Evolutionary conservation across 1,140 invertebrate species (phyloP), one percentile per base, ranked within the genome.

Genomic region (Aphidius gifuensis): DNA sequence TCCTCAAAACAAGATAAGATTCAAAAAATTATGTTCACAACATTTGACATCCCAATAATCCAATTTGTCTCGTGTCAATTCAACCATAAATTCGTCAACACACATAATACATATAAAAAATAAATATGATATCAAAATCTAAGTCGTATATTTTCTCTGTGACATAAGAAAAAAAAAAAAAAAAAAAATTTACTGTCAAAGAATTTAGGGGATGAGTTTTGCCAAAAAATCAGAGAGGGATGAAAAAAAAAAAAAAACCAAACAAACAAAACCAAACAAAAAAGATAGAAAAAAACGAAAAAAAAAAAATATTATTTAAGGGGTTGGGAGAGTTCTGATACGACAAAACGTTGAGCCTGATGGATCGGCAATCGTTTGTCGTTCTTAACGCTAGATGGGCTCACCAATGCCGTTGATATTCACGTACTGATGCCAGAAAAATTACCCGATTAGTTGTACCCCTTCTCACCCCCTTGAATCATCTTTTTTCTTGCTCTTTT

Each of bases 301-400:
- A 50, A 50, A 61, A 11, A 56, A 32, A 60, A 1, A 32, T 32
- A 32, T 32, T 32, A 32, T 32, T 32, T 32, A 32, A 32, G 56
- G 62, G 60, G 55, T 58, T 49, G 49, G 54, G 57, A 60, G 60
- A 65, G 69, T 44, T 9, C 70, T 69, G 73, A 69, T 74, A 72
- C 63, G 67, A 45, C 70, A 71, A 11, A 53, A 43, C 71, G 67
- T 74, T 79, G 77, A 80, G 78, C 78, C 76, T 79, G 77, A 81
- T 78, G 73, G 75, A 80, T 80, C 71, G 79, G 66, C 74, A 72
- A 80, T 79, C 78, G 75, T 79, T 81, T 80, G 74, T 81, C 78
- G 77, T 80, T 76, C 77, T 80, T 79, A 80, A 73, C 70, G 74
- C 75, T 69, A 42, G 39, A 32, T 66, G 71, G 71, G 73, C 71